Evolutionary conservation across 2,797 vertebrate species (phyloP).

Genomic region (Pelobates cultripes): DNA sequence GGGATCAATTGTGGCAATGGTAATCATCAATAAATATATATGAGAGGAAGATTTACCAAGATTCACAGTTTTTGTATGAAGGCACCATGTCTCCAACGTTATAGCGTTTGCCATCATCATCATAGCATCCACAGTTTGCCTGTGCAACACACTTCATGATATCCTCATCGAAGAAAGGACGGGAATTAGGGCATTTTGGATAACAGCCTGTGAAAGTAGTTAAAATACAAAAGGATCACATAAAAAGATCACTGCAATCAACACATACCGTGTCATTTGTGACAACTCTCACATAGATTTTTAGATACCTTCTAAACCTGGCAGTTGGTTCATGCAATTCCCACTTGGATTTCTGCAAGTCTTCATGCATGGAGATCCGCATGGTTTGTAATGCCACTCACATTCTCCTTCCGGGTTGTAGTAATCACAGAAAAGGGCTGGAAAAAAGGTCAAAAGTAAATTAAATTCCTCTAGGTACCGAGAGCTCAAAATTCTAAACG

Average conservation of each 20-base stretch:
- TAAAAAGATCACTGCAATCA: not conserved
- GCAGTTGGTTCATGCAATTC: slow-evolving; percentile 76
- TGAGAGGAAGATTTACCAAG: slow-evolving; percentile 74
- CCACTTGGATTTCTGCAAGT: slow-evolving; percentile 87
- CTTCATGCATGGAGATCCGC: slow-evolving; percentile 84
- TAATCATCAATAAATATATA: too few relatives aligned
- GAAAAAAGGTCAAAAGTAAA: not conserved
- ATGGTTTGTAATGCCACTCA: slow-evolving; percentile 90
- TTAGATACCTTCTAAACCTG: slow-evolving; percentile 81
- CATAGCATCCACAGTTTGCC: slow-evolving; percentile 71
- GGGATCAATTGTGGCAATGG: too few relatives aligned
- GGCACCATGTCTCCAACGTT: slow-evolving; percentile 67
- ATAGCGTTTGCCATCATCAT: slow-evolving; percentile 73
- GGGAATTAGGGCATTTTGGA: slow-evolving; percentile 74
- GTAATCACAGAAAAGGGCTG: slow-evolving; percentile 94
- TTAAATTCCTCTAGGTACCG: too few relatives aligned
- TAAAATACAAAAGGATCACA: not conserved
- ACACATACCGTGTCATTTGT: not conserved
- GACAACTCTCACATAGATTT: too few relatives aligned
- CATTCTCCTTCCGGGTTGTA: slow-evolving; percentile 81
- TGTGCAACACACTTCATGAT: slow-evolving; percentile 76
- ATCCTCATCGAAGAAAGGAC: slow-evolving; percentile 77
- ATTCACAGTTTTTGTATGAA: slow-evolving; percentile 76
- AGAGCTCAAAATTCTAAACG: too few relatives aligned
- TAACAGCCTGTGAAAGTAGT: slow-evolving; percentile 78